Evolutionary conservation across 2,797 vertebrate species (phyloP).

Genomic region (Alosa sapidissima): DNA sequence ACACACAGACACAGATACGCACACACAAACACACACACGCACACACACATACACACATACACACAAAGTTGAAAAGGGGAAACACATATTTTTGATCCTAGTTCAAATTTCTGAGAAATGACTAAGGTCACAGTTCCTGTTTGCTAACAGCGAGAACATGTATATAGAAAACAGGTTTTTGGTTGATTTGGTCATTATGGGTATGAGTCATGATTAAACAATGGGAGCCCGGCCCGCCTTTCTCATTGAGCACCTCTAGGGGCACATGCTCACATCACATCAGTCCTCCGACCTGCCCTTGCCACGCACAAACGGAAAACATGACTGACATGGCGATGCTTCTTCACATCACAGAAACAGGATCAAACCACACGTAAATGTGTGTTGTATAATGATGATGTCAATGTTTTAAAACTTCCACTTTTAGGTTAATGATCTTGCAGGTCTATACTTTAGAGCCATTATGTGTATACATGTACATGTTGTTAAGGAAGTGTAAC

Average conservation of each 20-base stretch:
- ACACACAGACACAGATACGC: not conserved
- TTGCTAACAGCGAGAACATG: conserved; percentile 71
- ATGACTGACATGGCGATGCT: not conserved
- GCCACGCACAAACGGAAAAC: conserved; percentile 27
- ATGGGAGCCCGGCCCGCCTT: conserved; percentile 68
- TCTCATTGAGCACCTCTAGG: conserved; percentile 59
- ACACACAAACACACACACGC: not conserved
- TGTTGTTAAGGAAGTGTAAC: not conserved
- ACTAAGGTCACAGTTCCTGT: conserved; percentile 71
- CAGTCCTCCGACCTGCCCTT: conserved; percentile 60
- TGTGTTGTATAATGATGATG: not conserved
- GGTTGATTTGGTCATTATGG: conserved; percentile 73
- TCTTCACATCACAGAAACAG: not conserved
- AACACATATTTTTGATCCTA: conserved; percentile 74
- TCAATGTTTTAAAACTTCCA: not conserved
- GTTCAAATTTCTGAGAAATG: conserved; percentile 65
- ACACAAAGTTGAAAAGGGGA: conserved; percentile 67
- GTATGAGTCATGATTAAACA: conserved; percentile 74
- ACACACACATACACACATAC: not conserved
- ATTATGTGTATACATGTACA: not conserved
- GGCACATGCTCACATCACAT: conserved; percentile 60
- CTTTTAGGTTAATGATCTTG: conserved; percentile 21
- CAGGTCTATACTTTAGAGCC: not conserved
- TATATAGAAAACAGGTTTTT: conserved; percentile 78
- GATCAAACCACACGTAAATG: not conserved